Conservation (phyloP, 2,797 vertebrate species). For the Pipistrellus kuhlii region DNA sequence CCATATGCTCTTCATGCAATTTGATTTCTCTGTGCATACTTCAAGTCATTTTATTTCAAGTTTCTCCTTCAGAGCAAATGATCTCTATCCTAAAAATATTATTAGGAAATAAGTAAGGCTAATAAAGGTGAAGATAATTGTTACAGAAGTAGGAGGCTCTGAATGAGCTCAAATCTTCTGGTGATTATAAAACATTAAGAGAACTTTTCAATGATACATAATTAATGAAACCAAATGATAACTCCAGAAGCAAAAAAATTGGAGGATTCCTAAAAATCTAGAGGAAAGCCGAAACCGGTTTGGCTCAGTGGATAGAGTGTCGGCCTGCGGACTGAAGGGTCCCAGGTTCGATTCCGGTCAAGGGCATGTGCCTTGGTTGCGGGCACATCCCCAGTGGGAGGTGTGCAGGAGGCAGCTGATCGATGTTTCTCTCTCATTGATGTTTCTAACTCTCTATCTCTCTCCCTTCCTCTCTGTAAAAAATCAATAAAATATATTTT, state of each 20-base stretch:
- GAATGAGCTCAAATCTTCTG: not conserved
- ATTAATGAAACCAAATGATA: not conserved
- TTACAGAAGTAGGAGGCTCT: not conserved
- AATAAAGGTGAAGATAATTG: not conserved
- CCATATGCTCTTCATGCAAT: not conserved
- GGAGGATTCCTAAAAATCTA: not conserved
- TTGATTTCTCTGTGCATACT: not conserved
- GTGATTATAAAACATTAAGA: not conserved
- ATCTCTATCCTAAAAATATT: conserved; percentile 16
- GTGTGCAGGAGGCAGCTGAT: too few species aligned
- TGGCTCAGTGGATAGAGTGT: too few species aligned
- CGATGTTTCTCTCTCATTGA: too few species aligned
- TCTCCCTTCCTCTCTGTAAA: too few species aligned
- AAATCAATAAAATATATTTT: too few species aligned
- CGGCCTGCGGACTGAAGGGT: too few species aligned
- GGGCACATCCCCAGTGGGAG: too few species aligned
- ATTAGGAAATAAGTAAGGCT: conserved; percentile 38
- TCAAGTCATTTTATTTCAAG: not conserved
- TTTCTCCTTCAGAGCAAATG: conserved; percentile 23
- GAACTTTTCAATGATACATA: not conserved
- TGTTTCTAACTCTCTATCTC: too few species aligned
- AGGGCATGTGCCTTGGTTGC: too few species aligned
- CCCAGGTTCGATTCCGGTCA: too few species aligned
- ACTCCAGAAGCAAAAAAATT: not conserved
- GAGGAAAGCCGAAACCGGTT: not conserved